phyloP scores from a whole-genome alignment of 2,113 vertebrate species.

The Sturnus vulgaris region DNA sequence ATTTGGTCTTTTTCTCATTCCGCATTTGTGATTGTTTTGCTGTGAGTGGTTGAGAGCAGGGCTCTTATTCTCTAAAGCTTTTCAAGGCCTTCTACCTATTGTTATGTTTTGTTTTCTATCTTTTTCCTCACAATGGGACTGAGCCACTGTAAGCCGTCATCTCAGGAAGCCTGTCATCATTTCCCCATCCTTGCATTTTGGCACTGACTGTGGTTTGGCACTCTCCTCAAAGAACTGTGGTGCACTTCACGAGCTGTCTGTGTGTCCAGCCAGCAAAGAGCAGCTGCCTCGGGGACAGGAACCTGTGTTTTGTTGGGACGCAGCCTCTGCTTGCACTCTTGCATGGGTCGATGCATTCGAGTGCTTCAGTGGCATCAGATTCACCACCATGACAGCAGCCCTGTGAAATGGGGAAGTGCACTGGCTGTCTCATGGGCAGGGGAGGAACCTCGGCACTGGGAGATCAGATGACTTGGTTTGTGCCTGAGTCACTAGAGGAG shows the following conservation, averaged over 20 bases:
- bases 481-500: not conserved
- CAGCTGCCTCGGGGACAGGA: not conserved
- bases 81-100: constrained; percentile 29
- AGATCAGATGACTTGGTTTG: not conserved
- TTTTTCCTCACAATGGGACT: not conserved
- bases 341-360: not conserved
- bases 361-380: not conserved
- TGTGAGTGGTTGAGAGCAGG: not conserved
- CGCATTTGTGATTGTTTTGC: not conserved
- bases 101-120: not conserved
- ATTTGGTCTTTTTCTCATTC: constrained; percentile 19
- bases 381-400: not conserved
- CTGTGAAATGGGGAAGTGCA: not conserved
- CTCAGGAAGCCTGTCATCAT: constrained; percentile 33
- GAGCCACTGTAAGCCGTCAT: not conserved
- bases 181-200: not conserved
- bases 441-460: not conserved
- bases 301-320: not conserved
- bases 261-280: not conserved
- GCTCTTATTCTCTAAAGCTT: not conserved
- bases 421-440: not conserved
- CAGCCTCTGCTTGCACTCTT: not conserved
- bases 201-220: not conserved
- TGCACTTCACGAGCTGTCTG: fast-evolving
- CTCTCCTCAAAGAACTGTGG: not conserved